Evolutionary conservation across 92 coral and sea anemone genomes (phyloP).

Genomic region (Anthopleura xanthogrammica): DNA sequence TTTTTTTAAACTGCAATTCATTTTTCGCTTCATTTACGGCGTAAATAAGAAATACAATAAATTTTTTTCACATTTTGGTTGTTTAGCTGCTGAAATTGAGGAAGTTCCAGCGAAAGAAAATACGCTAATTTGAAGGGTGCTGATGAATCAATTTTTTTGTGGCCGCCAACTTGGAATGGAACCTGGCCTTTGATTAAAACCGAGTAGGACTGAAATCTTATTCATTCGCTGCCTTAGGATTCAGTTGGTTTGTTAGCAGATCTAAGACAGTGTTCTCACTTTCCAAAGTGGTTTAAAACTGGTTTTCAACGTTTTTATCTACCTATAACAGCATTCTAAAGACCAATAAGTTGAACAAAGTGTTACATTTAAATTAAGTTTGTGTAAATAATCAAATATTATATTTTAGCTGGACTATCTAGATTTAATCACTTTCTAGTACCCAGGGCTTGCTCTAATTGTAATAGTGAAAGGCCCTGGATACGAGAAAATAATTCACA

Average conservation of each 20-base stretch:
- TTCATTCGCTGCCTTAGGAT: background rate
- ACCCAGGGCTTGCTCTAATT: background rate
- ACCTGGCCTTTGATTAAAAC: background rate
- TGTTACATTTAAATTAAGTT: background rate
- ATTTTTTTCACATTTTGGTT: too few relatives aligned
- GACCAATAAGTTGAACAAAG: slow-evolving; percentile 1
- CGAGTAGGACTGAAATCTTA: background rate
- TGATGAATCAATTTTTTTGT: background rate
- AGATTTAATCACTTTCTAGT: background rate
- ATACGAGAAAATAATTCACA: background rate
- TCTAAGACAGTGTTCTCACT: background rate
- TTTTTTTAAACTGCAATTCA: background rate
- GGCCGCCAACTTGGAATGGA: background rate
- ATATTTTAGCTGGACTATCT: background rate
- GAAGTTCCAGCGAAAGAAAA: too few relatives aligned
- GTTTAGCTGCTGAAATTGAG: too few relatives aligned
- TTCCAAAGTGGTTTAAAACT: background rate
- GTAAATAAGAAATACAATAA: too few relatives aligned
- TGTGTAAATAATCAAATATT: background rate
- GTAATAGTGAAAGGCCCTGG: background rate
- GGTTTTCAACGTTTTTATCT: background rate
- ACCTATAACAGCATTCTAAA: background rate
- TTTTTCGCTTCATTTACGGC: background rate
- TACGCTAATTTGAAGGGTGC: too few relatives aligned
- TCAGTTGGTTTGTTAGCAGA: background rate